phyloP scores from a whole-genome alignment of 2,113 vertebrate genomes.

The Mystacornis crossleyi region DNA sequence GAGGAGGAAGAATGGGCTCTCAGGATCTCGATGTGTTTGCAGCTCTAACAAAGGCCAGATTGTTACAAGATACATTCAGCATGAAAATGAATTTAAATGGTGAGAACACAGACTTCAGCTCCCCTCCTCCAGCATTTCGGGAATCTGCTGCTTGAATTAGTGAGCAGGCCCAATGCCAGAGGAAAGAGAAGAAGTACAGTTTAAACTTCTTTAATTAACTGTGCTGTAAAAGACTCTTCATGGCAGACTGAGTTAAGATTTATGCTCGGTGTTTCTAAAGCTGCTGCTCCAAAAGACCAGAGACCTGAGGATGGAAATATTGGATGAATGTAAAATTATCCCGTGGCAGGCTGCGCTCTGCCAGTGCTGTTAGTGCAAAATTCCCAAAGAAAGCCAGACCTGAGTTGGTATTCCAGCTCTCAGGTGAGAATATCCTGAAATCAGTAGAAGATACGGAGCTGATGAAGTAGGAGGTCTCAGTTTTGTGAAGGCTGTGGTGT shows the following conservation, averaged over 20 bases:
- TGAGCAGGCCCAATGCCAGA: constrained; percentile 16
- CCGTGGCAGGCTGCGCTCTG: not conserved
- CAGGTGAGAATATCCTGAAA: not conserved
- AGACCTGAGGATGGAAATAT: not conserved
- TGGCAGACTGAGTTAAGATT: not conserved
- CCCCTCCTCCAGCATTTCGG: not conserved
- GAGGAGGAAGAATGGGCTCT: not conserved
- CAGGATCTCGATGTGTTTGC: not conserved
- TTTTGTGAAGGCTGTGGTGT: not conserved
- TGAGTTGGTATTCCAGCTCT: not conserved
- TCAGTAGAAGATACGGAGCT: not conserved
- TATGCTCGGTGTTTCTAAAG: constrained; percentile 3
- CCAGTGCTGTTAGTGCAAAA: not conserved
- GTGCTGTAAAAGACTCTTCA: not conserved
- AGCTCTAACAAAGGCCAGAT: not conserved
- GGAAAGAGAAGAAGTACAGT: not conserved
- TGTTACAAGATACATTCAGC: not conserved
- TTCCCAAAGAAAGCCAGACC: not conserved
- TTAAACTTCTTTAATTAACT: constrained; percentile 64
- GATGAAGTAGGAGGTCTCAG: not conserved
- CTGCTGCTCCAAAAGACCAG: not conserved
- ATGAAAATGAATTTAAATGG: constrained; percentile 30
- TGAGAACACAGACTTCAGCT: constrained; percentile 3
- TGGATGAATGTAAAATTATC: not conserved
- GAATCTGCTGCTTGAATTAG: constrained; percentile 30